These are phyloP conservation scores for Oreocharis arfaki DNA, from an alignment of 2,113 vertebrate species.

Conservation along the genomic window DNA sequence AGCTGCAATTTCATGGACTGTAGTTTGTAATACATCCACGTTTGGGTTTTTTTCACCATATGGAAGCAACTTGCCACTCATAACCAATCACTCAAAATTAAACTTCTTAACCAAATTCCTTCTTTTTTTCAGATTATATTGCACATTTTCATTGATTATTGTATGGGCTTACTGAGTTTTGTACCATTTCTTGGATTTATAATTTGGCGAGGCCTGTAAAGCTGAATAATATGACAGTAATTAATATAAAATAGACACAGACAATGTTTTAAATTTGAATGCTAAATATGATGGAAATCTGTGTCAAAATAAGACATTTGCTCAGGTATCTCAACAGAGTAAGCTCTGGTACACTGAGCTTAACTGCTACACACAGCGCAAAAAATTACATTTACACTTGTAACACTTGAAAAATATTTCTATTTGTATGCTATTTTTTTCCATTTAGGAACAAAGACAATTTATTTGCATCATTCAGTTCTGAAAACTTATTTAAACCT, in stretches of 20 bases:
- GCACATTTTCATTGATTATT: neutral
- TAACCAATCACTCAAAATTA: neutral
- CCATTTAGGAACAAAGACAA: neutral
- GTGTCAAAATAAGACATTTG: neutral
- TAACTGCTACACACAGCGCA: neutral
- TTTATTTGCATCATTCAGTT: neutral
- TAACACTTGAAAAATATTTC: neutral
- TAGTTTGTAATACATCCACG: neutral
- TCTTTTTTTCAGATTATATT: neutral
- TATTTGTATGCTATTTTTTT: neutral
- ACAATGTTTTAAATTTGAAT: neutral
- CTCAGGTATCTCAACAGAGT: neutral
- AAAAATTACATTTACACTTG: neutral
- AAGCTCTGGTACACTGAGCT: neutral
- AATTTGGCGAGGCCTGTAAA: neutral
- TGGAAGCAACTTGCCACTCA: neutral
- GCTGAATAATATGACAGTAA: neutral
- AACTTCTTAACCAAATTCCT: neutral
- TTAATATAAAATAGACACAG: neutral
- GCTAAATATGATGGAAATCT: neutral
- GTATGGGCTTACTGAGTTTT: neutral
- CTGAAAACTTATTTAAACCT: neutral
- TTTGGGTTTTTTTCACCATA: neutral
- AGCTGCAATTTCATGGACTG: neutral
- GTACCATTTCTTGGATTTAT: neutral